A percentile compares a stretch with the other conserved stretches of the same genome.
phyloP scores from a whole-genome alignment of 2,888 invertebrate species.

The Ischnura elegans region DNA sequence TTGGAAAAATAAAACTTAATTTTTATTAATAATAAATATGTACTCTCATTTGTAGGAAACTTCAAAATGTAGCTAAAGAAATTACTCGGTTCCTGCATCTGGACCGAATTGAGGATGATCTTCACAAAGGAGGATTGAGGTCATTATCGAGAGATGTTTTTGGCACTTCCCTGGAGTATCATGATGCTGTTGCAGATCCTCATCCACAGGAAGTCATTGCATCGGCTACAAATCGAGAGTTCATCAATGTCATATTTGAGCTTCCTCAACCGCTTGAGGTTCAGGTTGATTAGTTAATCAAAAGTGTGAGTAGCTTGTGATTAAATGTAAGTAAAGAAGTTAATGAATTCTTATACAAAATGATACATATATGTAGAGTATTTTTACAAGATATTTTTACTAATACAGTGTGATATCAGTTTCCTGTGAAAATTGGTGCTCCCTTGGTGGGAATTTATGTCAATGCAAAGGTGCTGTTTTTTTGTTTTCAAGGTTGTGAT shows the following conservation, averaged over 20 bases:
- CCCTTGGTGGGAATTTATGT: background rate
- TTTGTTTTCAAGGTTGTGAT: constrained; percentile 52
- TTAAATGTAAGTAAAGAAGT: background rate
- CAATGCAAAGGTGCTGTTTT: constrained; percentile 53
- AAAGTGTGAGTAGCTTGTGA: background rate
- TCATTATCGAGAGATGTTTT: background rate
- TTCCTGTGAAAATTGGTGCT: constrained; percentile 28
- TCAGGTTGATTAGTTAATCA: constrained; percentile 39
- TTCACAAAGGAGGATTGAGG: background rate
- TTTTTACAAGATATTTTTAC: constrained; percentile 32
- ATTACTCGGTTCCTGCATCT: constrained; percentile 27
- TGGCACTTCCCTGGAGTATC: background rate
- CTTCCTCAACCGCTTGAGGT: constrained; percentile 24
- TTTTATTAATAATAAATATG: no score
- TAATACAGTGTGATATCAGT: background rate
- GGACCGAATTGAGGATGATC: constrained; percentile 4
- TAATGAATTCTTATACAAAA: background rate
- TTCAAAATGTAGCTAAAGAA: constrained; percentile 59
- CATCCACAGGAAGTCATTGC: background rate
- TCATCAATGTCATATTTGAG: constrained; percentile 60
- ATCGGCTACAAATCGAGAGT: constrained; percentile 34
- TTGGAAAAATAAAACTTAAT: no score
- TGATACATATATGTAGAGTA: background rate
- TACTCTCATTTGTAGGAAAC: background rate
- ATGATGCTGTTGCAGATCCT: background rate